Evolutionary conservation across 2,113 vertebrate species (phyloP).

Genomic region (Muntiacus reevesi): DNA sequence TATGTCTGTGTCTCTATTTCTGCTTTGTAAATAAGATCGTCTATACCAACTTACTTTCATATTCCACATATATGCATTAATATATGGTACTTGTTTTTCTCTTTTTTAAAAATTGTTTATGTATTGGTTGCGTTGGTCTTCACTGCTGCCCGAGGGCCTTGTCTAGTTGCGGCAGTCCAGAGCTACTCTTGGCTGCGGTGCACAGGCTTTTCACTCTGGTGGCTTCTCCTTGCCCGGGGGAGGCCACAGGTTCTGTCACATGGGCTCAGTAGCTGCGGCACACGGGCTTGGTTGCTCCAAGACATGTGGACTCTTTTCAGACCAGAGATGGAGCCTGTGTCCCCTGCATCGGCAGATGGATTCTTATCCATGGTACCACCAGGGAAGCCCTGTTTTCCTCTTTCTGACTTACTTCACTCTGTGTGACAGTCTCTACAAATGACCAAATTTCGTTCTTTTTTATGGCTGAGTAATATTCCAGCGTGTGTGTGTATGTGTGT

Average conservation of each 20-base stretch:
- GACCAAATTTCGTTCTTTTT: not conserved
- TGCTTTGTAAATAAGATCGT: not conserved
- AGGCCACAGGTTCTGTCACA: not conserved
- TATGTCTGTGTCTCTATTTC: not conserved
- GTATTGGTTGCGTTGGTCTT: not conserved
- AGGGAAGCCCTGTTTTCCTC: not conserved
- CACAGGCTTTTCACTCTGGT: not conserved
- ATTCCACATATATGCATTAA: not conserved
- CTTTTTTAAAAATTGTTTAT: not conserved
- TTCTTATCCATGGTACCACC: not conserved
- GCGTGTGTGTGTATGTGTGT: not conserved
- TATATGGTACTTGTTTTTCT: not conserved
- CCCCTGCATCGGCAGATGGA: not conserved
- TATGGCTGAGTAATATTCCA: not conserved
- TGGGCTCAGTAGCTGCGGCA: not conserved
- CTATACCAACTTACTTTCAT: not conserved
- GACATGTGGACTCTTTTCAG: not conserved
- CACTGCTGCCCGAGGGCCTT: not conserved
- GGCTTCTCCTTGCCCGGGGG: not conserved
- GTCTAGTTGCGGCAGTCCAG: not conserved
- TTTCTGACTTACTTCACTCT: not conserved
- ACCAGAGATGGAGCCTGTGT: not conserved
- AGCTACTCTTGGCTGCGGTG: not conserved
- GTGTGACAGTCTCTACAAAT: not conserved
- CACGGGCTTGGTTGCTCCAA: not conserved